These are phyloP conservation scores for Brachylomia viminalis DNA, from an alignment of 2,888 invertebrate species.

Conservation along the genomic window DNA sequence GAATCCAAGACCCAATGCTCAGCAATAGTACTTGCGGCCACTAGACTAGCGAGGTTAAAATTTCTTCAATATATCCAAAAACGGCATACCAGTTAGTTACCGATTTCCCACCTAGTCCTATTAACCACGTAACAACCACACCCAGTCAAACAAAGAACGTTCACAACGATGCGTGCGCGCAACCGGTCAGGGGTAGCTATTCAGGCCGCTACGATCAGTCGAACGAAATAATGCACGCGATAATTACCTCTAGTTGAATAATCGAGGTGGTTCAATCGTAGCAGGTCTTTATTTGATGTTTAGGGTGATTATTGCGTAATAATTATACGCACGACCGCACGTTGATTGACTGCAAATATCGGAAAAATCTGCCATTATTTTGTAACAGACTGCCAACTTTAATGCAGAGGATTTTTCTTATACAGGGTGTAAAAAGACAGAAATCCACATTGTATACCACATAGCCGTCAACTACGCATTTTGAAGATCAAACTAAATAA, in stretches of 20 bases:
- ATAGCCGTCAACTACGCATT: too few relatives aligned
- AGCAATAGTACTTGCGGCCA: too few relatives aligned
- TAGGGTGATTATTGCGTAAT: constrained; percentile 11
- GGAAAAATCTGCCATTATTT: too few relatives aligned
- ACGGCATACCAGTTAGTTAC: neutral
- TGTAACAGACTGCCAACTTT: too few relatives aligned
- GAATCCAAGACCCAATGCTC: too few relatives aligned
- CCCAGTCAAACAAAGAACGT: constrained; percentile 50
- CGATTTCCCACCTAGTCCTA: neutral
- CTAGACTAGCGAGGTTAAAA: too few relatives aligned
- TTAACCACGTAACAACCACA: constrained; percentile 39
- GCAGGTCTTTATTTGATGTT: constrained; percentile 10
- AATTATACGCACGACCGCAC: neutral
- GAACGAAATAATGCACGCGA: constrained; percentile 59
- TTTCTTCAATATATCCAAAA: constrained; percentile 16
- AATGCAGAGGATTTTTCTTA: too few relatives aligned
- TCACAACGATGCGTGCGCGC: constrained; percentile 50
- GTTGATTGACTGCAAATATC: neutral
- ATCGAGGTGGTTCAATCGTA: constrained; percentile 27
- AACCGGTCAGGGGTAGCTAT: constrained; percentile 68
- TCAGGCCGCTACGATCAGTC: constrained; percentile 59
- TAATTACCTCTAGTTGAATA: constrained; percentile 41
- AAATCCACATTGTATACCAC: too few relatives aligned
- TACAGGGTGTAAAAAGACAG: too few relatives aligned
- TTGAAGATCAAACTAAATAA: too few relatives aligned